phyloP scores from a whole-genome alignment of 2,888 invertebrate species.

The Unio delphinus region DNA sequence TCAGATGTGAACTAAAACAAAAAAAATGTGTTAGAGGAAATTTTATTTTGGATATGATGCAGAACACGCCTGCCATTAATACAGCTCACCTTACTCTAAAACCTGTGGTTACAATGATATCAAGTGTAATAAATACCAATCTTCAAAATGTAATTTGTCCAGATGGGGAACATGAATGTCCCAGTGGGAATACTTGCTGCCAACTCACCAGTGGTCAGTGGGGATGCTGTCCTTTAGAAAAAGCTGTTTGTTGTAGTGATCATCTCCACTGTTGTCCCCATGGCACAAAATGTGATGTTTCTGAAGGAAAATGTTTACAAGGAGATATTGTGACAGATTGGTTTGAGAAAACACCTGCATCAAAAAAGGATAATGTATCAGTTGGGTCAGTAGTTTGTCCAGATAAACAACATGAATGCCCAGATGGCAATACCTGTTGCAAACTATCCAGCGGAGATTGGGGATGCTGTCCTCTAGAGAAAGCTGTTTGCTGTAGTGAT shows the following conservation, averaged over 20 bases:
- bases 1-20: conserved; percentile 42
- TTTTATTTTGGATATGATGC: too few relatives aligned
- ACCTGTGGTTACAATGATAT: too few relatives aligned
- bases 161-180: conserved; percentile 18
- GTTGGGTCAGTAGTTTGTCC: conserved; percentile 10
- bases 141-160: too few relatives aligned
- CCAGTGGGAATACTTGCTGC: conserved; percentile 55
- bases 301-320: conserved; percentile 5
- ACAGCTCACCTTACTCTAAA: too few relatives aligned
- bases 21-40: too few relatives aligned
- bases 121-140: too few relatives aligned
- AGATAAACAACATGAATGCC: conserved; percentile 18
- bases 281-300: conserved; percentile 29
- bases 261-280: conserved; percentile 43
- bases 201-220: conserved; percentile 41
- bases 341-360: conserved; percentile 17
- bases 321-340: conserved; percentile 10
- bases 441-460: conserved; percentile 1
- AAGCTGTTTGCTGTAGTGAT: conserved; percentile 63
- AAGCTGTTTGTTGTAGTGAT: conserved; percentile 44
- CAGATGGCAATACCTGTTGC: conserved; percentile 9
- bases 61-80: too few relatives aligned
- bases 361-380: conserved; percentile 6
- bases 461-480: conserved; percentile 6
- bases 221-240: conserved; percentile 64